Conservation (phyloP, 2,888 invertebrate genomes). For the Thera britannica region DNA sequence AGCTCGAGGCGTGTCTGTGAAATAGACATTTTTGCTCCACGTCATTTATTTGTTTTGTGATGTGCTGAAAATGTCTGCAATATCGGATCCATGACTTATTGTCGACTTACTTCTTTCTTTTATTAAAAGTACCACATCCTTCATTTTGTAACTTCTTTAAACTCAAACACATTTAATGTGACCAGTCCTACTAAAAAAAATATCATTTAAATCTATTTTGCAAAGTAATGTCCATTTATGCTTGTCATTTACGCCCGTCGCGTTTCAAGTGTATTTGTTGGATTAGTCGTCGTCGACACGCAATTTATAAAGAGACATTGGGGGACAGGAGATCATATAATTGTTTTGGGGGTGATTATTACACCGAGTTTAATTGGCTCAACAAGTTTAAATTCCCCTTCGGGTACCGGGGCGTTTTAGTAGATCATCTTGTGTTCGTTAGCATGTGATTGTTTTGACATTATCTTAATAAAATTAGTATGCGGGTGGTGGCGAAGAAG, state of each 20-base stretch:
- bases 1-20: slow-evolving; percentile 39
- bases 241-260: slow-evolving; percentile 43
- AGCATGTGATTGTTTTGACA: slow-evolving; percentile 45
- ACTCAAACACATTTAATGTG: background rate
- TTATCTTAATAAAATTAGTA: slow-evolving; percentile 41
- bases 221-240: slow-evolving; percentile 46
- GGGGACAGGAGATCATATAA: slow-evolving; percentile 70
- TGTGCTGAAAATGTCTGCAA: slow-evolving; percentile 18
- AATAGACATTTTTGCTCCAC: slow-evolving; percentile 34
- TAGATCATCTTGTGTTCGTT: slow-evolving; percentile 50
- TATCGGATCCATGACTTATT: slow-evolving; percentile 7
- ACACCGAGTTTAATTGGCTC: slow-evolving; percentile 75
- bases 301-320: slow-evolving; percentile 67
- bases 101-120: background rate
- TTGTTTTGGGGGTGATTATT: slow-evolving; percentile 76
- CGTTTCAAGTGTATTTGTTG: slow-evolving; percentile 53
- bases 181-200: slow-evolving; percentile 31
- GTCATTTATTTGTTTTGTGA: slow-evolving; percentile 16
- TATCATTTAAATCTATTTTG: slow-evolving; percentile 45
- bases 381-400: slow-evolving; percentile 72
- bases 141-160: background rate
- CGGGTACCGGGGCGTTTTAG: slow-evolving; percentile 56
- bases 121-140: background rate
- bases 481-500: background rate
- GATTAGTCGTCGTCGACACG: slow-evolving; percentile 64